Evolutionary conservation across 2,797 vertebrate genomes (phyloP).

Genomic region (Brachymystax lenok): DNA sequence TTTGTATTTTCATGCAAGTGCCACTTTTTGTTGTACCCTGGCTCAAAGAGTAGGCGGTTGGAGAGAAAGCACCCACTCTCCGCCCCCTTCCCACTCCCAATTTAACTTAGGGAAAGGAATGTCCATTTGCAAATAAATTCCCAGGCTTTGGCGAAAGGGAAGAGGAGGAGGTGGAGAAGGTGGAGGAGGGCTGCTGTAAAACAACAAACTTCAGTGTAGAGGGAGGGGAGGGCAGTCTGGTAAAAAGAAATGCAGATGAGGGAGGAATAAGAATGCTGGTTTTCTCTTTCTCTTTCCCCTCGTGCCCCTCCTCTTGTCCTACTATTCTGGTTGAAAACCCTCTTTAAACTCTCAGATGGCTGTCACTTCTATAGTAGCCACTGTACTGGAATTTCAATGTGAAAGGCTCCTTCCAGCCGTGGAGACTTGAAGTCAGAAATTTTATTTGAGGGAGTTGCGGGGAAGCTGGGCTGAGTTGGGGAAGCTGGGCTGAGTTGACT

Average conservation of each 20-base stretch:
- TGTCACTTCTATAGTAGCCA: conserved; percentile 18
- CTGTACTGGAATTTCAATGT: conserved; percentile 37
- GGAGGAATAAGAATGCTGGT: conserved; percentile 43
- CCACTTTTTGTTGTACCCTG: conserved; percentile 63
- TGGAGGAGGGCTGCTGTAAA: conserved; percentile 62
- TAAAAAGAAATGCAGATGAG: conserved; percentile 62
- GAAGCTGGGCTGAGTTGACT: conserved; percentile 28
- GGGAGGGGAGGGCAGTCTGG: conserved; percentile 15
- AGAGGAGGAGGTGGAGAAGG: conserved; percentile 53
- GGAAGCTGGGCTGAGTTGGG: conserved; percentile 7
- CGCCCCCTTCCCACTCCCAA: conserved; percentile 44
- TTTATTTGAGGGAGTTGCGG: conserved; percentile 27
- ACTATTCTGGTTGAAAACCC: not conserved
- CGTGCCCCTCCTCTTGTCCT: not conserved
- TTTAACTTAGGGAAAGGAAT: conserved; percentile 70
- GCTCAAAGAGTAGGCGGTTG: conserved; percentile 62
- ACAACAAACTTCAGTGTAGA: conserved; percentile 58
- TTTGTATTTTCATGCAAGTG: conserved; percentile 75
- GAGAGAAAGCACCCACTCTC: conserved; percentile 45
- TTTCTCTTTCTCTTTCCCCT: conserved; percentile 6
- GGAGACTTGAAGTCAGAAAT: conserved; percentile 19
- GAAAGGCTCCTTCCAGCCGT: conserved; percentile 31
- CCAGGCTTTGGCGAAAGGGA: conserved; percentile 54
- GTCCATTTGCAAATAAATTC: conserved; percentile 81
- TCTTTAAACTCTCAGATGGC: not conserved